Evolutionary conservation across 2,888 invertebrate genomes (phyloP).

Genomic region (Tetheella fluctuosa): DNA sequence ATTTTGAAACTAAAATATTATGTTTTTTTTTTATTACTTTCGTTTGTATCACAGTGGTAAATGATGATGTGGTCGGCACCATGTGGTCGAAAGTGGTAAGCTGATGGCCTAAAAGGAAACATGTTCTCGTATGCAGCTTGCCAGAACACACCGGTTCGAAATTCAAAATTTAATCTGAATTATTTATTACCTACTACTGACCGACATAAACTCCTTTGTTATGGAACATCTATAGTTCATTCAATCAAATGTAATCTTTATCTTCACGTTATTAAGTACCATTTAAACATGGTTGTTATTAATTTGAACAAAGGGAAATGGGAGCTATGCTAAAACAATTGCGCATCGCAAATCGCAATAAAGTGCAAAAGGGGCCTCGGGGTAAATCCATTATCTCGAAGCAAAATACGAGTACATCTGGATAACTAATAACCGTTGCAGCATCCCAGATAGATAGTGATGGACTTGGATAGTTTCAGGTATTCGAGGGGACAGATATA

Average conservation of each 20-base stretch:
- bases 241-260: not conserved
- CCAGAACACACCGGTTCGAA: not conserved
- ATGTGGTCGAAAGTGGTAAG: too few relatives aligned
- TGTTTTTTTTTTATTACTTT: too few relatives aligned
- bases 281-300: constrained; percentile 15
- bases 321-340: constrained; percentile 48
- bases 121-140: too few relatives aligned
- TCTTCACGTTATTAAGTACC: not conserved
- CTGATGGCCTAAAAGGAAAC: too few relatives aligned
- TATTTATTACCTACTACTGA: not conserved
- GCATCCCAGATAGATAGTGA: not conserved
- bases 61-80: too few relatives aligned
- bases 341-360: constrained; percentile 39
- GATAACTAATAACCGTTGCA: not conserved
- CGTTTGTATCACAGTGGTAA: too few relatives aligned
- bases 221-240: not conserved
- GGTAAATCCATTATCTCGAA: not conserved
- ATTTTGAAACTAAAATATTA: too few relatives aligned
- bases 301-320: constrained; percentile 46
- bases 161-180: not conserved
- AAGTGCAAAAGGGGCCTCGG: constrained; percentile 16
- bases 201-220: constrained; percentile 1
- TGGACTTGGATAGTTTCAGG: not conserved
- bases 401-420: not conserved
- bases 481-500: too few relatives aligned